These are phyloP conservation scores for Neolamprologus kungweensis DNA, from an alignment of 2,113 vertebrate genomes.

Conservation along the genomic window DNA sequence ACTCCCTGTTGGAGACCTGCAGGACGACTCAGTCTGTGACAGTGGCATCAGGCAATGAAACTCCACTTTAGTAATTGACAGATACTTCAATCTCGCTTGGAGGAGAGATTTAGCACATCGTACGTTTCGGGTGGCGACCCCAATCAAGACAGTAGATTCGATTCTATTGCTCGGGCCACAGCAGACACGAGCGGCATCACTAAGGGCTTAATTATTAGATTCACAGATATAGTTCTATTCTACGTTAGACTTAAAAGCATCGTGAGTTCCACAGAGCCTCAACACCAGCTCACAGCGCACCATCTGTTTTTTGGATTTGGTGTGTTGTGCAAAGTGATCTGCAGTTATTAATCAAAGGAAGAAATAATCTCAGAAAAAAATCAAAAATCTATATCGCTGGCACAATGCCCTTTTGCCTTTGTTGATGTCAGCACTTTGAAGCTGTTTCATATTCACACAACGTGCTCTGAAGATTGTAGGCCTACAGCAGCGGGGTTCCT, in stretches of 20 bases:
- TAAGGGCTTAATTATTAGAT: conserved; percentile 42
- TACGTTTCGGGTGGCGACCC: conserved; percentile 49
- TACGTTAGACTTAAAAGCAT: not conserved
- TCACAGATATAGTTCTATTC: not conserved
- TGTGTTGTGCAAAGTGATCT: conserved; percentile 27
- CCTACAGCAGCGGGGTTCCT: conserved; percentile 4
- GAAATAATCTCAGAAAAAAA: conserved; percentile 46
- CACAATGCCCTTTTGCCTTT: not conserved
- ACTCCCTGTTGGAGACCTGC: not conserved
- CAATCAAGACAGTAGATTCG: conserved; percentile 64
- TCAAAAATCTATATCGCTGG: conserved; percentile 45
- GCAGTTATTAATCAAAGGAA: conserved; percentile 51
- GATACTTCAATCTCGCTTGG: conserved; percentile 50
- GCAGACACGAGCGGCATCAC: conserved; percentile 35
- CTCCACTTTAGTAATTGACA: conserved; percentile 48
- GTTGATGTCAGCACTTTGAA: conserved; percentile 49
- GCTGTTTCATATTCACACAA: conserved; percentile 44
- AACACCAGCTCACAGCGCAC: not conserved
- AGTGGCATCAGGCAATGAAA: conserved; percentile 22
- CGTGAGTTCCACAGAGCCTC: not conserved
- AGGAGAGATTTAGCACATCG: conserved; percentile 59
- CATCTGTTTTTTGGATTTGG: not conserved
- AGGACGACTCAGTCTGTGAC: not conserved
- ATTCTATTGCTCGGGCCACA: conserved; percentile 13
- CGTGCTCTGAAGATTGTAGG: conserved; percentile 1